Percentiles rank a stretch among this genome's conserved stretches.
phyloP scores from a whole-genome alignment of 2,888 invertebrate species.

The Rhopalosiphum nymphaeae region DNA sequence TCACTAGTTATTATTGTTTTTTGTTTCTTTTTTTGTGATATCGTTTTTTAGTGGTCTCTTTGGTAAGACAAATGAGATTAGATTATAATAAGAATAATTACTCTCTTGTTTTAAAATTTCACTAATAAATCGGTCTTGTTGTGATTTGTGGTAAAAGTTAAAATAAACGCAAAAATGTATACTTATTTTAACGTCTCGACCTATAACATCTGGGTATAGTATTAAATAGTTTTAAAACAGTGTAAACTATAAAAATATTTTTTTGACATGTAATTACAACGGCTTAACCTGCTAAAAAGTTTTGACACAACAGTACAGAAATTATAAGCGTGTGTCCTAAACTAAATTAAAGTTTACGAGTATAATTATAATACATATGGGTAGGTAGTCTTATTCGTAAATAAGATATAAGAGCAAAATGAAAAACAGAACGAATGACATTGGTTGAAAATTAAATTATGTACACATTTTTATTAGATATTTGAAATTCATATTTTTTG shows the following conservation, averaged over 20 bases:
- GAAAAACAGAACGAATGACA: neutral
- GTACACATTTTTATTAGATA: neutral
- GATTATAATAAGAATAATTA: neutral
- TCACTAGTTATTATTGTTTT: neutral
- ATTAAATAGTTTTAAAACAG: neutral
- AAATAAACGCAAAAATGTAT: neutral
- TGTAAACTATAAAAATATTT: neutral
- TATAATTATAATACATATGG: neutral
- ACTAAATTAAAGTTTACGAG: neutral
- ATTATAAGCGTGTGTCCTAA: neutral
- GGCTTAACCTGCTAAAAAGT: neutral
- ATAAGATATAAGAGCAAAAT: neutral
- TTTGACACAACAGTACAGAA: neutral
- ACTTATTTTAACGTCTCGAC: neutral
- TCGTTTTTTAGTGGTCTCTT: neutral
- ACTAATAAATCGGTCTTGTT: neutral
- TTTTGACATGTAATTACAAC: neutral
- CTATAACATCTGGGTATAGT: neutral
- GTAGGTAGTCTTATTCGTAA: slow-evolving; percentile 1
- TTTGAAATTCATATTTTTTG: slow-evolving; percentile 41
- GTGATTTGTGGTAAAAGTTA: neutral
- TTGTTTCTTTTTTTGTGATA: neutral
- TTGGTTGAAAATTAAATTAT: neutral
- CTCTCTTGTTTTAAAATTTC: neutral
- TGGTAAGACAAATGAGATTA: neutral